Evolutionary conservation across 2,888 invertebrate genomes (phyloP).

Genomic region (Andricus quercusramuli): DNA sequence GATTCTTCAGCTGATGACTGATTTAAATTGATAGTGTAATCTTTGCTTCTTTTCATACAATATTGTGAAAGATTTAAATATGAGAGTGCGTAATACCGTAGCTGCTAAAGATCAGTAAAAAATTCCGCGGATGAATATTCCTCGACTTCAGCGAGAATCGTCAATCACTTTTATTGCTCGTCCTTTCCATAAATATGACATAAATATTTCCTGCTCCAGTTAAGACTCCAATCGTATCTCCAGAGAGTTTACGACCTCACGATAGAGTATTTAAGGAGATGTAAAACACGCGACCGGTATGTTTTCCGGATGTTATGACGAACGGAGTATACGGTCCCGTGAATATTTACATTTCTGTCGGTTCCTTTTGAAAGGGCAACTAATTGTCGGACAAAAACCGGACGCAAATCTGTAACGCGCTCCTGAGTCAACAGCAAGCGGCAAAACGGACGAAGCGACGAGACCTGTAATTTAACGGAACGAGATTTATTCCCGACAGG

Average conservation of each 20-base stretch:
- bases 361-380: conserved; percentile 39
- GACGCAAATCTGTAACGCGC: conserved; percentile 48
- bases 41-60: not conserved
- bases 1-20: no score
- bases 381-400: conserved; percentile 40
- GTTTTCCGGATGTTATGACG: conserved; percentile 39
- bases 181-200: conserved; percentile 13
- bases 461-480: conserved; percentile 62
- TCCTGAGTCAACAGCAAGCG: conserved; percentile 60
- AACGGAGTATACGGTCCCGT: not conserved
- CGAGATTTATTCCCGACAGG: conserved; percentile 63
- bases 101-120: not conserved
- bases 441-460: conserved; percentile 41
- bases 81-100: not conserved
- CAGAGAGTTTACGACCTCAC: conserved; percentile 11
- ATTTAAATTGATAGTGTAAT: no score
- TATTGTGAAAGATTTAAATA: not conserved
- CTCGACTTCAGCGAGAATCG: not conserved
- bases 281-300: conserved; percentile 28
- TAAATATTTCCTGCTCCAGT: conserved; percentile 22
- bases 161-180: conserved; percentile 5
- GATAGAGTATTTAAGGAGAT: conserved; percentile 25
- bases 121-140: not conserved
- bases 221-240: conserved; percentile 19
- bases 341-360: conserved; percentile 40